phyloP scores from a whole-genome alignment of 2,888 invertebrate genomes.

The Perithous albicinctus region DNA sequence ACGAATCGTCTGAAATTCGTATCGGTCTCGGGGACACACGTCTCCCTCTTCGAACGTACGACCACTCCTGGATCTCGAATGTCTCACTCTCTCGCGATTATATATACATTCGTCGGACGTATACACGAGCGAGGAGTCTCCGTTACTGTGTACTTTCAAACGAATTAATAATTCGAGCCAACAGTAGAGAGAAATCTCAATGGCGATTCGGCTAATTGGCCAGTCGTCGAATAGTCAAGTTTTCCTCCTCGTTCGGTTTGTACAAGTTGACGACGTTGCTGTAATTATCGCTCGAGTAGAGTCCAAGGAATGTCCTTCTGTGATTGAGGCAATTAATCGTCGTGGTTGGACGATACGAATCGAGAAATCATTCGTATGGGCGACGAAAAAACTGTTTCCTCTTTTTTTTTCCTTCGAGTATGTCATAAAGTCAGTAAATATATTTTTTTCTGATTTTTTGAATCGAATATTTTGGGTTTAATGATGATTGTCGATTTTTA shows the following conservation, averaged over 20 bases:
- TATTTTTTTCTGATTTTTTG: background rate
- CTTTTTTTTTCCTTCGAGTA: background rate
- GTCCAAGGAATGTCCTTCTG: background rate
- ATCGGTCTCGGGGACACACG: conserved; percentile 47
- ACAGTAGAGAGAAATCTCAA: background rate
- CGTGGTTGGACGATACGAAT: too few relatives aligned
- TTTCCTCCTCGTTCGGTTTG: conserved; percentile 44
- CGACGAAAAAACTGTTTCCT: too few relatives aligned
- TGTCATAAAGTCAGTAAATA: too few relatives aligned
- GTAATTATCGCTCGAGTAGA: background rate
- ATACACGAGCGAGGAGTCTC: too few relatives aligned
- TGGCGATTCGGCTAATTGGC: conserved; percentile 47
- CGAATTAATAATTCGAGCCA: conserved; percentile 61
- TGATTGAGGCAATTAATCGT: background rate
- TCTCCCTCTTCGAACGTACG: background rate
- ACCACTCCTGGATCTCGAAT: background rate
- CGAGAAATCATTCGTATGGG: too few relatives aligned
- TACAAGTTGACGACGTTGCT: conserved; percentile 28
- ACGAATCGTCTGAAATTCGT: conserved; percentile 62
- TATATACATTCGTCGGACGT: conserved; percentile 63
- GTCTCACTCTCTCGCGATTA: conserved; percentile 1
- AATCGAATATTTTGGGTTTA: too few relatives aligned
- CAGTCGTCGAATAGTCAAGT: conserved; percentile 33
- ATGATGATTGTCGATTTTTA: too few relatives aligned
- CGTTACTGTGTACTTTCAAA: conserved; percentile 48